Base-by-base conservation (phyloP, 2,113 vertebrate species). In the Microcebus lehilahytsara region DNA sequence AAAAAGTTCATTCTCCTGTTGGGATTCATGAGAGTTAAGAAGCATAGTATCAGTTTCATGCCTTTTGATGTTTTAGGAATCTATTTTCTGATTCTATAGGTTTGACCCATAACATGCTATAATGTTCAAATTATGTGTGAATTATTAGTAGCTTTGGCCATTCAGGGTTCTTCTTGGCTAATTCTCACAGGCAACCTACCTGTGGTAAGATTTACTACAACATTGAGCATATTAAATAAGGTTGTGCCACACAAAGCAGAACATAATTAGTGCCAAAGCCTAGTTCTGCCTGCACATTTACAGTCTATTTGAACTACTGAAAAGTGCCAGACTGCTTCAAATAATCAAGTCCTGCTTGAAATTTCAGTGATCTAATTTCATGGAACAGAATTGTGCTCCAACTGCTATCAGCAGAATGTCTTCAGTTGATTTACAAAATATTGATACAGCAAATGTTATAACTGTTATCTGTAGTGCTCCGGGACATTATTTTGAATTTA, bases 61-160 rank as follows among this genome's bases (percentile, higher is more conserved):
- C 0, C 37, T 56, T 23, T 56, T 51, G 5, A 27, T 51, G 9
- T 78, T 85, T 90, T 60, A 12, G 14, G 27, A 51, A 58, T 60
- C 37, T 58, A 30, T 91, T 92, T 95, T 96, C 56, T 89, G 93
- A 27, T 92, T 95, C 58, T 84, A 9, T 0, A 89, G 6, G 0
- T 32, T 96, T 86, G 40, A 94, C 30, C 12, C 42, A 85, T 71
- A 96, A 88, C 20, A 85, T 77, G 6, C 6, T 83, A 79, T 88
- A 92, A 95, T 56, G 74, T 96, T 97, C 74, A 96, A 96, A 97
- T 96, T 96, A 89, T 71, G 0, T 75, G 95, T 97, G 51, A 95
- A 56, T 97, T 97, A 90, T 93, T 95, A 94, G 4, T 42, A 86
- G 19, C 6, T 83, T 87, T 96, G 95, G 74, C 80, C 60, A 96